Evolutionary conservation across 2,888 invertebrate genomes (phyloP).

Genomic region (Hartigia nigra): DNA sequence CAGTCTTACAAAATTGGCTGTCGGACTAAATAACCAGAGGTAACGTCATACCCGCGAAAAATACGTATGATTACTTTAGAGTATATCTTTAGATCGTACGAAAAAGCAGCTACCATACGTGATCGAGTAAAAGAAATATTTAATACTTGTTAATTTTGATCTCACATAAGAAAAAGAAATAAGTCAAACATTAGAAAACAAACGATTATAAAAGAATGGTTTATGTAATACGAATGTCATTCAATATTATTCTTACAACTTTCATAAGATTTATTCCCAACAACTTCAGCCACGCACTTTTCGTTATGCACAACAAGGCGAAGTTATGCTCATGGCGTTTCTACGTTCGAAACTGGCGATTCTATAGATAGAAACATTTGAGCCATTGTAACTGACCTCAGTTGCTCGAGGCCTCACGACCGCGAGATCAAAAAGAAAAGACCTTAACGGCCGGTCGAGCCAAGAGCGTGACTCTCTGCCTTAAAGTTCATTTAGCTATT

Average conservation of each 20-base stretch:
- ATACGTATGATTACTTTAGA: background rate
- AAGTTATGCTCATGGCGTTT: background rate
- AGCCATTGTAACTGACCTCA: slow-evolving; percentile 9
- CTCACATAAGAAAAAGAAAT: background rate
- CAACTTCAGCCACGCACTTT: background rate
- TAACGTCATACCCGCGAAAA: background rate
- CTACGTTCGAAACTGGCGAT: background rate
- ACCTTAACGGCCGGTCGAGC: background rate
- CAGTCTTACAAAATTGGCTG: background rate
- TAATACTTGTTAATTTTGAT: background rate
- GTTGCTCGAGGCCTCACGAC: background rate
- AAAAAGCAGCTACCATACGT: background rate
- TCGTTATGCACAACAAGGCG: background rate
- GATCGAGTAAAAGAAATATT: background rate
- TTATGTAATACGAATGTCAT: background rate
- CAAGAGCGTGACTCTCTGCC: background rate
- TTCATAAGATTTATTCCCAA: background rate
- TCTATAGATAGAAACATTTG: slow-evolving; percentile 4
- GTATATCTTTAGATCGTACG: background rate
- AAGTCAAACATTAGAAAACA: background rate
- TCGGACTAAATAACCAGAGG: background rate
- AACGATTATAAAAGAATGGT: too few species aligned
- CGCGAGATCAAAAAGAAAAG: background rate
- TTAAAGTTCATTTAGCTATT: background rate
- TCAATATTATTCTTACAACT: background rate